Evolutionary conservation across 2,113 vertebrate species (phyloP).

Genomic region (Tachycineta bicolor): DNA sequence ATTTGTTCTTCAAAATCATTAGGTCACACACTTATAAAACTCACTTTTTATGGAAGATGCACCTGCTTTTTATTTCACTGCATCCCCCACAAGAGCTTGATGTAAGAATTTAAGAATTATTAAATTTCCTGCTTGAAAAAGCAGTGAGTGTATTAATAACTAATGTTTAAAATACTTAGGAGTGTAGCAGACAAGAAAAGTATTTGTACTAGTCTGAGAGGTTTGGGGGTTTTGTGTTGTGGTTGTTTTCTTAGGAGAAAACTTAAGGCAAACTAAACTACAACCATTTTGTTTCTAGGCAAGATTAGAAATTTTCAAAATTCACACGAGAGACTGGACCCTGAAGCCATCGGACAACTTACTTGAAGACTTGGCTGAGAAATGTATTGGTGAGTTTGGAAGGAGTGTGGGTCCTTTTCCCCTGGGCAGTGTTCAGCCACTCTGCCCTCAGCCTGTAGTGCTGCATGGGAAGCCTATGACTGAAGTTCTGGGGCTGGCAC

Average conservation of each 20-base stretch:
- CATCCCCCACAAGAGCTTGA: neutral
- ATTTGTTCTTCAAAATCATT: neutral
- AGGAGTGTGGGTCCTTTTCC: neutral
- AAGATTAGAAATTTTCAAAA: slow-evolving; percentile 90
- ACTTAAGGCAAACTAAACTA: neutral
- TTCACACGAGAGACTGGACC: slow-evolving; percentile 89
- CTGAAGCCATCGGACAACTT: slow-evolving; percentile 83
- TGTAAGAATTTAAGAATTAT: neutral
- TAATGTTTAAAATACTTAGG: neutral
- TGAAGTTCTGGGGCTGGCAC: neutral
- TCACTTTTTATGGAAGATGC: neutral
- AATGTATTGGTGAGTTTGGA: slow-evolving; percentile 84
- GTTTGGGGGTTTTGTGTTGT: neutral
- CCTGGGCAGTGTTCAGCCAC: neutral
- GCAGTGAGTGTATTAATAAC: neutral
- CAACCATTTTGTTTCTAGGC: slow-evolving; percentile 75
- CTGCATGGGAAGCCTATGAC: neutral
- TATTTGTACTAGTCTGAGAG: neutral
- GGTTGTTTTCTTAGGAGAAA: neutral
- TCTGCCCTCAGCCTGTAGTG: neutral
- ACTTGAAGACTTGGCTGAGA: slow-evolving; percentile 89
- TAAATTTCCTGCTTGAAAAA: neutral
- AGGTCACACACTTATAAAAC: neutral
- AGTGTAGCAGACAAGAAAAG: neutral
- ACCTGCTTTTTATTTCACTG: neutral